Base-by-base conservation (phyloP, 2,113 vertebrate species). In the Cnemophilus loriae region DNA sequence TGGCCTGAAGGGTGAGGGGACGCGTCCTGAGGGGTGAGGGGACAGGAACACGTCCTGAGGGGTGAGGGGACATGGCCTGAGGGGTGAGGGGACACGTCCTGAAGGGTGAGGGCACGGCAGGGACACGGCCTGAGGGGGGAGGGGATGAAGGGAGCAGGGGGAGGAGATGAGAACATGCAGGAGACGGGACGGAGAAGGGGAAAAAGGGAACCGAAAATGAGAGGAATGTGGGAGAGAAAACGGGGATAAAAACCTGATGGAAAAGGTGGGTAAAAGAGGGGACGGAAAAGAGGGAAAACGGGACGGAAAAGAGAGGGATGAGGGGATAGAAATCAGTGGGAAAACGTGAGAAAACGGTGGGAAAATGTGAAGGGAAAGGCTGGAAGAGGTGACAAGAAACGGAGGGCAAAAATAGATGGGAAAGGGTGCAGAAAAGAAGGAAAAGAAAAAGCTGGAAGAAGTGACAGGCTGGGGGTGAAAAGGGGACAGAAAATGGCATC, bases 401-500 rank as follows among this genome's bases (percentile, higher is more conserved):
- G 2, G 15, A 35, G 10, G 8, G 22, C 5, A 55, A 22, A 68
- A 89, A 37, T 35, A 69, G 32, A 32, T 0, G 1, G n/a, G 32
- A 41, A 75, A 69, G 5, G 10, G 5, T 28, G 3, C 2, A 47
- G 59, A 19, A 61, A 68, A 60, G 3, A 57, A 37, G 10, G 24
- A 49, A 75, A 42, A 44, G 16, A 13, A 37, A 46, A 37, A 11
- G 27, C 7, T 46, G 41, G 69, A 39, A 64, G 3, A 39, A 64
- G 11, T 63, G 28, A 84, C 33, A 55, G 17, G 9, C 5, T 37
- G 15, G n/a, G 12, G 20, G 28, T 46, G 41, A 19, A 47, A 74
- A 44, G 20, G 23, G 18, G 12, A 28, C 6, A 5, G 46, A 44
- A 60, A 33, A 28, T 7, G 27, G 33, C 0, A 0, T 18, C 4